Base-by-base conservation (phyloP, 2,113 vertebrate species). In the Corythoichthys intestinalis region DNA sequence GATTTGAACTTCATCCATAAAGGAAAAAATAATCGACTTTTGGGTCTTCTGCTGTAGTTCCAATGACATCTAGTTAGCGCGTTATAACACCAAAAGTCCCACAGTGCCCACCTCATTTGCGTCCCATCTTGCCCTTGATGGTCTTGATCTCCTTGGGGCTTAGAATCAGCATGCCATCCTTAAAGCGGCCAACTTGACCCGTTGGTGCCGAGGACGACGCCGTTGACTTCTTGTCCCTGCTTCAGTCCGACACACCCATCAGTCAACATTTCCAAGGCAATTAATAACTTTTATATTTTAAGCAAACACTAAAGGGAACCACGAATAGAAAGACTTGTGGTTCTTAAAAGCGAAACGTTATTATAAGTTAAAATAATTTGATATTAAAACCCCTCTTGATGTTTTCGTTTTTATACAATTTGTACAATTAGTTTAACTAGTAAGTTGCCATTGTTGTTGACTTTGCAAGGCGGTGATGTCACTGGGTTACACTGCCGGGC, bases 131-230 rank as follows among this genome's bases (percentile, higher is more conserved):
- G 50, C 89, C 87, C 78, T 95, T 98, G 57, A 97, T 93, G 79
- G 92, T 96, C 90, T 93, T 93, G 86, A 99, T 94, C 67, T 98
- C 94, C 83, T 65, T 75, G 34, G 89, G 80, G 86, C 92, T 96
- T 66, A 99, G 91, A 82, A 96, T 84, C 87, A 99, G 82, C 65
- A 96, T 93, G 50, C 97, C 96, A 65, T 97, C 89, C 90, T 92
- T 96, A 89, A 98, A 99, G 86, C 92, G 95, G 70, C 96, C 96
- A 79, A 96, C 84, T 73, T 95, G 96, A 44, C 96, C 96, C 0
- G 86, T 80, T 34, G 89, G 92, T 39, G 92, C 81, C 6, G 39
- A 41, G 1, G 88, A 87, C 14, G 93, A 89, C 12, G 90, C 80
- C 0, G 68, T 93, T 82, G 89, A 93, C 75, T 87, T 96, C 85